Percentiles rank a stretch among this genome's conserved stretches.
Evolutionary conservation across 2,113 vertebrate species (phyloP).

Genomic region (Lichenostomus cassidix): DNA sequence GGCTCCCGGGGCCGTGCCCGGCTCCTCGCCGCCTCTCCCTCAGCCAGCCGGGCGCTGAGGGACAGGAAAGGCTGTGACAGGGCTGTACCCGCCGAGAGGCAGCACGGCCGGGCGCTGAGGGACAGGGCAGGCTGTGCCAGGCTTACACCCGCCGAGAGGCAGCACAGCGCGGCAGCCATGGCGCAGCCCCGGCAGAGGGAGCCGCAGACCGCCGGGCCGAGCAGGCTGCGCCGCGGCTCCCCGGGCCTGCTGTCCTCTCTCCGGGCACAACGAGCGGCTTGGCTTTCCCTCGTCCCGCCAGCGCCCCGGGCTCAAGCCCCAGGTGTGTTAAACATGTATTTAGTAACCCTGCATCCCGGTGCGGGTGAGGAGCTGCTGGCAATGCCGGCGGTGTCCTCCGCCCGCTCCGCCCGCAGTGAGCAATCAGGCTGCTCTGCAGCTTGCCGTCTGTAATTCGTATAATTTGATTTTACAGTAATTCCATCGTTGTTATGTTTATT

Average conservation of each 20-base stretch:
- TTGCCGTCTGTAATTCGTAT: neutral
- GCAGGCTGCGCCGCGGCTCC: neutral
- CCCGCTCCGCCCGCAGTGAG: neutral
- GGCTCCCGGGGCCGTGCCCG: too few relatives aligned
- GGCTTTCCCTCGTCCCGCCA: neutral
- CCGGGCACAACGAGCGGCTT: accelerated
- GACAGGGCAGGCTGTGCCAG: accelerated
- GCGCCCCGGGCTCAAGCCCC: accelerated
- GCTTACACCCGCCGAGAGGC: neutral
- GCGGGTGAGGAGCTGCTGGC: neutral
- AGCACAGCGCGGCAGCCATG: neutral
- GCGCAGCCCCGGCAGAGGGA: conserved; percentile 9
- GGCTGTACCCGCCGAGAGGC: too few relatives aligned
- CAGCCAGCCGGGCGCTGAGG: neutral
- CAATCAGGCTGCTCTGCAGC: neutral
- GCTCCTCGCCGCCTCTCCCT: neutral
- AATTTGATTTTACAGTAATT: conserved; percentile 28
- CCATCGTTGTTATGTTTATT: conserved; percentile 9
- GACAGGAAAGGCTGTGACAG: too few relatives aligned
- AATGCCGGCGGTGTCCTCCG: neutral
- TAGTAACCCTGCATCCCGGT: neutral
- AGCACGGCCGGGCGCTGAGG: neutral
- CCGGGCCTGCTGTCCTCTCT: accelerated
- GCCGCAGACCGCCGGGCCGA: neutral
- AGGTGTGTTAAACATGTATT: accelerated